Evolutionary conservation across 2,888 invertebrate genomes (phyloP).

Genomic region (Temnothorax ravouxi): DNA sequence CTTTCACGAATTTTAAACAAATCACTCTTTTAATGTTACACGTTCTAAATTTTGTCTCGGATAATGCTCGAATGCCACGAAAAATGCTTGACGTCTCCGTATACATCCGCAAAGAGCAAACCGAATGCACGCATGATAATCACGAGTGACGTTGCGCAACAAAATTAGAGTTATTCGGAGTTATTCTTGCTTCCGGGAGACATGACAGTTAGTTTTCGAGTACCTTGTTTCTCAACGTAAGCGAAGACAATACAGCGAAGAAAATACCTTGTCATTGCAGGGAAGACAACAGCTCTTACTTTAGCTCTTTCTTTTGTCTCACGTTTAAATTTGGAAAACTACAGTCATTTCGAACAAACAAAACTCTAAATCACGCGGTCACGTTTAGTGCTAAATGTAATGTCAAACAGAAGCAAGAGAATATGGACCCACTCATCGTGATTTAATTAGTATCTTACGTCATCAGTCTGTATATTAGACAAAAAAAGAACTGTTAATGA

Average conservation of each 20-base stretch:
- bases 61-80: not conserved
- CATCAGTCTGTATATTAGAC: not conserved
- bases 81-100: not conserved
- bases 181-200: conserved; percentile 43
- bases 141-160: conserved; percentile 32
- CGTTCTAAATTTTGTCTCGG: not conserved
- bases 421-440: not conserved
- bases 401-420: conserved; percentile 13
- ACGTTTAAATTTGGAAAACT: not conserved
- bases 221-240: conserved; percentile 25
- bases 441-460: not conserved
- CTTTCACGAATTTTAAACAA: not conserved
- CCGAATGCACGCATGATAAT: conserved; percentile 6
- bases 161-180: conserved; percentile 48
- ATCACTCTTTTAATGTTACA: not conserved
- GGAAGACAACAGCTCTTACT: not conserved
- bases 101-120: not conserved
- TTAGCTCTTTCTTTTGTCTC: not conserved
- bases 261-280: not conserved
- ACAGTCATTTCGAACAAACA: not conserved
- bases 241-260: not conserved
- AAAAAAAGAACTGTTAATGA: not conserved
- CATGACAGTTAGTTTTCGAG: conserved; percentile 31
- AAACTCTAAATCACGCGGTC: not conserved
- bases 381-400: not conserved